These are phyloP conservation scores for Pseudochirops corinnae DNA, from an alignment of 2,797 vertebrate species.

Conservation along the genomic window DNA sequence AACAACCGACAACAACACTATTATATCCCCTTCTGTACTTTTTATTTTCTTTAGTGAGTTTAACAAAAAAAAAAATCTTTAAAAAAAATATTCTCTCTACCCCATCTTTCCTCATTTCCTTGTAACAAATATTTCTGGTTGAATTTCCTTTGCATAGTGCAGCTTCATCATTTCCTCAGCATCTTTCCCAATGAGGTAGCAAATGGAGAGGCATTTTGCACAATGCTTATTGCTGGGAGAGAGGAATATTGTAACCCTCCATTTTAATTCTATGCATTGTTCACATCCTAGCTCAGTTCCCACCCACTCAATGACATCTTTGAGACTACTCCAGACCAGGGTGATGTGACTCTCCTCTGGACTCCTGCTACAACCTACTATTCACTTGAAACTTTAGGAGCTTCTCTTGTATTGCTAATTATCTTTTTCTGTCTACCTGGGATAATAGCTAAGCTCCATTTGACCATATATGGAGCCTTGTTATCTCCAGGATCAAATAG, in stretches of 20 bases:
- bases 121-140: background rate
- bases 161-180: background rate
- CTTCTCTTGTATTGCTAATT: background rate
- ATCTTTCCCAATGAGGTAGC: background rate
- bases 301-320: background rate
- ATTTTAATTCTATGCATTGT: constrained; percentile 15
- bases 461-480: background rate
- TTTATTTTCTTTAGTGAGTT: background rate
- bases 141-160: background rate
- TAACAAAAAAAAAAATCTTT: background rate
- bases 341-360: constrained; percentile 3
- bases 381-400: background rate
- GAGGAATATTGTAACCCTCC: background rate
- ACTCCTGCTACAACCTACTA: background rate
- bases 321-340: background rate
- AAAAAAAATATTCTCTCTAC: background rate
- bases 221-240: background rate
- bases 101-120: background rate
- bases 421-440: background rate
- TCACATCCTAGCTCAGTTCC: constrained; percentile 27
- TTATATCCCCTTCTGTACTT: background rate
- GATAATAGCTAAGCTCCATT: background rate
- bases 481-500: background rate
- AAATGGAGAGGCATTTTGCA: background rate
- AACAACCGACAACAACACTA: background rate